These are phyloP conservation scores for Fringilla coelebs DNA, from an alignment of 2,797 vertebrate species.

Conservation along the genomic window DNA sequence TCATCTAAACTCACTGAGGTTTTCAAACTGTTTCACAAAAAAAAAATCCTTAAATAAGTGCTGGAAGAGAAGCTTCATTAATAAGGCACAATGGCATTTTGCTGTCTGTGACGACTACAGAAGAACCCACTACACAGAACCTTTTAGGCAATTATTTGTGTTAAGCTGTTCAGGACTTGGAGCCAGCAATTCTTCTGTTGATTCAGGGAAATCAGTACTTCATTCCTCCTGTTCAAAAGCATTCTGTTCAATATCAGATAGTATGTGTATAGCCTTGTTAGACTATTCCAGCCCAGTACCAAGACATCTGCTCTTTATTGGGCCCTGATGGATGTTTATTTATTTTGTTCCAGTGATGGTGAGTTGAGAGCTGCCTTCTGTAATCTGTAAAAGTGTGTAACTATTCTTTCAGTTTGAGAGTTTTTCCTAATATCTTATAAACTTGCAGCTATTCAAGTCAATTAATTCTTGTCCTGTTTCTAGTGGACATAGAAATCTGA, in stretches of 20 bases:
- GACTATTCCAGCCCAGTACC: neutral
- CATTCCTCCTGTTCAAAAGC: neutral
- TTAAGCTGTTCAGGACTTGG: neutral
- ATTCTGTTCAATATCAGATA: neutral
- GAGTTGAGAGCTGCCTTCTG: neutral
- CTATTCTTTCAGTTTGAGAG: neutral
- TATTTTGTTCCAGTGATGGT: neutral
- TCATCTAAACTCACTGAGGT: neutral
- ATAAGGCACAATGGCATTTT: neutral
- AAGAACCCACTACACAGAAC: neutral
- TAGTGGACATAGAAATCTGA: neutral
- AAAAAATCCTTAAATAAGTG: fast-evolving
- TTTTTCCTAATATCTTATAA: neutral
- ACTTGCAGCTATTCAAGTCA: neutral
- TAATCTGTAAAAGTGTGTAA: neutral
- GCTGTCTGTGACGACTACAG: neutral
- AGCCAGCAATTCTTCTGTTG: neutral
- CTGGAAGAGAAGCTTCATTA: neutral
- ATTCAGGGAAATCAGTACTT: neutral
- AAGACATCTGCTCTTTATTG: neutral
- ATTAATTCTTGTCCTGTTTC: neutral
- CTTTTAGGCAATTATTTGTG: neutral
- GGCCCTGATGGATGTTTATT: neutral
- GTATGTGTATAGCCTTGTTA: neutral
- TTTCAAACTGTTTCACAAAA: neutral